phyloP scores from a whole-genome alignment of 2,113 vertebrate genomes.

The Cryptotis parvus region DNA sequence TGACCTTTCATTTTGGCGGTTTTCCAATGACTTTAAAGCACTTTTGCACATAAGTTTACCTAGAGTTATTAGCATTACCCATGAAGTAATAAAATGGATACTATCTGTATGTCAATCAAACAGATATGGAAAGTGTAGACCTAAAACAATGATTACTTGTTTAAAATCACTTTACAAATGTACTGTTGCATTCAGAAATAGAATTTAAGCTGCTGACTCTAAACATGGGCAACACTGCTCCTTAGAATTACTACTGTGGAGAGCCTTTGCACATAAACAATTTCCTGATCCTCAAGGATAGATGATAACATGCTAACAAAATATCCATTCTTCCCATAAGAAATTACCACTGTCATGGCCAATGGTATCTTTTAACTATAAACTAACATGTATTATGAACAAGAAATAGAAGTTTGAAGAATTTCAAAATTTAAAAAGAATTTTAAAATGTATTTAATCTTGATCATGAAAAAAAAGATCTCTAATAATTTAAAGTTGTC shows the following conservation, averaged over 20 bases:
- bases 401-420: slow-evolving; percentile 11
- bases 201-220: slow-evolving; percentile 18
- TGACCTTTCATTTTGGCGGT: slow-evolving; percentile 38
- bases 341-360: not conserved
- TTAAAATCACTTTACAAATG: not conserved
- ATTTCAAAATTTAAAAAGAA: no score
- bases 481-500: not conserved
- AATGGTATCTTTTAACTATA: slow-evolving; percentile 14
- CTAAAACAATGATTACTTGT: slow-evolving; percentile 31
- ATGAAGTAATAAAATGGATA: slow-evolving; percentile 59
- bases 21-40: slow-evolving; percentile 51
- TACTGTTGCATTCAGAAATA: slow-evolving; percentile 51
- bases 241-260: slow-evolving; percentile 58
- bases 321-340: slow-evolving; percentile 52
- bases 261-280: slow-evolving; percentile 39
- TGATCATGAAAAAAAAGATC: slow-evolving; percentile 42
- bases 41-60: slow-evolving; percentile 59
- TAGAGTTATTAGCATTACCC: slow-evolving; percentile 61
- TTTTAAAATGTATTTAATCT: slow-evolving; percentile 1
- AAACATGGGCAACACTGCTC: slow-evolving; percentile 20
- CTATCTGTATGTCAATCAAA: not conserved
- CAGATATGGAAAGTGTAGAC: slow-evolving; percentile 25
- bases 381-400: not conserved
- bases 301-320: slow-evolving; percentile 62
- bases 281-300: not conserved